Base-by-base conservation (phyloP, 2,888 invertebrate genomes). In the Brachycybe producta region DNA sequence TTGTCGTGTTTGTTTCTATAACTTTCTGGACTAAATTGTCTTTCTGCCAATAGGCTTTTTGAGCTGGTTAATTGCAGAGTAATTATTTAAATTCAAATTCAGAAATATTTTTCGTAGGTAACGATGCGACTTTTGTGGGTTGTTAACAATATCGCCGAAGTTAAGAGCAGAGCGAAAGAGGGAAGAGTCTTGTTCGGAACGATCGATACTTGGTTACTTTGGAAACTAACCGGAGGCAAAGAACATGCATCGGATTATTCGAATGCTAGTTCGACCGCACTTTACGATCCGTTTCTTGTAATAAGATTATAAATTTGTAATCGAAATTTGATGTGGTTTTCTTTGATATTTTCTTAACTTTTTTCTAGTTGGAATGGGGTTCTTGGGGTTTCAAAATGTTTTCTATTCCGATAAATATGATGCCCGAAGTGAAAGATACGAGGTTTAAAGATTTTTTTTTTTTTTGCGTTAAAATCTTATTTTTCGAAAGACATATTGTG, bases 191-290 rank as follows among this genome's bases (percentile, higher is more conserved):
- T 82, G 66, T 84, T 87, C 67, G 86, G 91, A 5, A 84, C 90
- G 1, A 71, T 97, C 48, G 97, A 97, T 64, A 86, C 91, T 0
- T 98, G 92, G 91, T 72, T 97, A 43, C 64, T 94, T 48, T 82
- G 88, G 70, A 85, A 83, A 71, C 70, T 92, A 46, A 82, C 78
- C 2, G 70, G 68, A 55, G 67, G 61, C 24, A 57, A 70, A 68
- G 64, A 76, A 24, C 85, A 86, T 66, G 77, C 86, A 51, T 84
- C 85, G 0, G 97, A 98, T 63, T 79, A 82, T n/a, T 86, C 88
- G 0, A 86, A 82, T 58, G 88, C 88, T 1, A 84, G 90, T 30
- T 82, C 87, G 1, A 91, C 94, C 0, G 95, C 91, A 1, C 75
- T 97, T 60, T 97, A 77, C 65, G 95, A 97, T 67, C 92, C 94